Evolutionary conservation across 2,113 vertebrate genomes (phyloP), one percentile per base, ranked within the genome.

Genomic region (Pachycephala philippinensis): DNA sequence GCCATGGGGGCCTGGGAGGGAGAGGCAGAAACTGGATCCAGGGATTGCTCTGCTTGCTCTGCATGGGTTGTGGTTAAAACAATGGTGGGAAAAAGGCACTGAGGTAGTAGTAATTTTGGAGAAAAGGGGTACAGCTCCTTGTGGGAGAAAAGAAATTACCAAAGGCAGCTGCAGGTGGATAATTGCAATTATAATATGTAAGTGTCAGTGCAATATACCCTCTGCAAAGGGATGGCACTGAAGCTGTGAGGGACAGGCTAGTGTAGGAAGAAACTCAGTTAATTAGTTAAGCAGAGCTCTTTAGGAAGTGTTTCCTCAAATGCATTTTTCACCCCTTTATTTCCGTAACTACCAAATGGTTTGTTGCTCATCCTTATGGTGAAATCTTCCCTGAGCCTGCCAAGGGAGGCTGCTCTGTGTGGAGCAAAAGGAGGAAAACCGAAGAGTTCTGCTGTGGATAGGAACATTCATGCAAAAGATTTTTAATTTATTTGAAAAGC

Each of bases 201-300:
- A 85, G 50, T 66, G n/a, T 85, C 87, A 74, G 42, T 54, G 82
- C 27, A 72, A 28, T 59, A 72, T 54, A 80, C 33, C 59, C 75
- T 88, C 47, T 91, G 63, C 79, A 84, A 84, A 90, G 2, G 76
- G 59, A 70, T 93, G 94, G 64, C 89, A 92, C 76, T 4, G 45
- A 66, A 66, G 35, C 42, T 85, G 66, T 10, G 66, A 87, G 53
- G 63, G 57, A 77, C 83, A 94, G 57, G 71, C 39, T 83, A 89
- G 50, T 88, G 42, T 54, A 91, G 64, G 91, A 90, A 95, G 95
- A 77, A 90, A 86, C 35, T 83, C 90, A 33, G 82, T 59, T 96
- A 96, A 96, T 96, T 96, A 94, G 63, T 92, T 93, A 95, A 94
- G 86, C 92, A 91, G 90, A 82, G 44, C 78, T 94, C 82, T 95